Conservation (phyloP, 2,888 invertebrate genomes). For the Synanthedon andrenaeformis region DNA sequence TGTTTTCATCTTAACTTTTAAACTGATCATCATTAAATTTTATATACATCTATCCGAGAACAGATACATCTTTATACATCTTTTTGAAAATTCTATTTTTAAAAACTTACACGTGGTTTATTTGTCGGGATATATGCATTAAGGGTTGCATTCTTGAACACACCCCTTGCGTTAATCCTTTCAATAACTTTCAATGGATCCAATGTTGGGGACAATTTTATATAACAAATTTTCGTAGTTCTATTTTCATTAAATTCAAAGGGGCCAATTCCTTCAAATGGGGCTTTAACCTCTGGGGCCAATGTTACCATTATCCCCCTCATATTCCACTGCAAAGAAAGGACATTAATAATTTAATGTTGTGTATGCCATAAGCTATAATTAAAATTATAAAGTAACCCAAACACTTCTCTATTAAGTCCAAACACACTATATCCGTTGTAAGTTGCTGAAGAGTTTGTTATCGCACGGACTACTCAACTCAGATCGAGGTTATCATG, state of each 20-base stretch:
- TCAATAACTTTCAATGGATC: conserved; percentile 25
- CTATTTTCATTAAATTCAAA: conserved; percentile 1
- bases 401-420: no score
- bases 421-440: no score
- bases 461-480: no score
- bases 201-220: conserved; percentile 27
- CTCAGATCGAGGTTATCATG: no score
- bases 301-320: conserved; percentile 13
- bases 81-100: no score
- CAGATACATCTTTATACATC: not conserved
- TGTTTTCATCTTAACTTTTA: no score
- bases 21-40: no score
- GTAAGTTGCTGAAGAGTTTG: no score
- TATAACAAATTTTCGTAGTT: conserved; percentile 18
- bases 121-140: conserved; percentile 24
- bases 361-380: no score
- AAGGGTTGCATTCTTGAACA: conserved; percentile 8
- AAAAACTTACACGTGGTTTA: conserved; percentile 32
- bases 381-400: no score
- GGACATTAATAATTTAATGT: no score
- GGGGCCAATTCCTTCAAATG: conserved; percentile 31
- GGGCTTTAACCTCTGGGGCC: conserved; percentile 19
- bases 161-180: conserved; percentile 13
- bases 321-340: conserved; percentile 21
- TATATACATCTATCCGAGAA: not conserved